Conservation (phyloP, 1,140 invertebrate genomes). For the Pseudomyrmex concolor region DNA sequence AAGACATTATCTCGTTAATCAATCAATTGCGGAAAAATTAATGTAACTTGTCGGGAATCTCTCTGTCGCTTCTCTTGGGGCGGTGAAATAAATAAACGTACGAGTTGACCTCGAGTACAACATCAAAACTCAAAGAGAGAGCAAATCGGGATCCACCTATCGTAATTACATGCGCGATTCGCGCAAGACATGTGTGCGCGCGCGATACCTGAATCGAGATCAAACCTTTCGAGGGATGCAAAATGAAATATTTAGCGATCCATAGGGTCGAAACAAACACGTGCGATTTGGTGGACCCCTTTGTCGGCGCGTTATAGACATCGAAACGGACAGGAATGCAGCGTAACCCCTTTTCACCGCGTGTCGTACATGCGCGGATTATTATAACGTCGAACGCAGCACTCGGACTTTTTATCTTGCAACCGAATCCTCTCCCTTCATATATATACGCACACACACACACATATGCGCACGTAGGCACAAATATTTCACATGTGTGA, state of each 20-base stretch:
- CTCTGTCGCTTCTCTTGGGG: too few relatives aligned
- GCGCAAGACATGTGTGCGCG: conserved; percentile 62
- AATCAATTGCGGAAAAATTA: too few relatives aligned
- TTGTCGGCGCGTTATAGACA: conserved; percentile 70
- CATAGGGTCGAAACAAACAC: conserved; percentile 66
- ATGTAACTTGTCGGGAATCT: too few relatives aligned
- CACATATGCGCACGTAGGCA: too few relatives aligned
- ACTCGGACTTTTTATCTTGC: conserved; percentile 42
- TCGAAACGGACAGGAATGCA: conserved; percentile 69
- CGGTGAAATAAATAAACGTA: neutral
- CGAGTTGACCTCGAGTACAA: neutral
- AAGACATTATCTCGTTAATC: too few relatives aligned
- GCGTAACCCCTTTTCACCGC: conserved; percentile 67
- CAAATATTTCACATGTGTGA: conserved; percentile 23
- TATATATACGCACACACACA: neutral
- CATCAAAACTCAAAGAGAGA: neutral
- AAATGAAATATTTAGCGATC: conserved; percentile 84
- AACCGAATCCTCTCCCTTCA: conserved; percentile 18
- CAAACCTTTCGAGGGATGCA: conserved; percentile 79
- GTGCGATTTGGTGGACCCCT: conserved; percentile 45
- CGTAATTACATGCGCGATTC: conserved; percentile 24
- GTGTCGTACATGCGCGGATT: conserved; percentile 55
- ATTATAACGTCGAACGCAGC: conserved; percentile 72
- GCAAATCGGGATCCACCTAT: conserved; percentile 15
- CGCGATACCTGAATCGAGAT: conserved; percentile 81